Evolutionary conservation across 2,797 vertebrate species (phyloP).

Genomic region (Cyprinodon diabolis): DNA sequence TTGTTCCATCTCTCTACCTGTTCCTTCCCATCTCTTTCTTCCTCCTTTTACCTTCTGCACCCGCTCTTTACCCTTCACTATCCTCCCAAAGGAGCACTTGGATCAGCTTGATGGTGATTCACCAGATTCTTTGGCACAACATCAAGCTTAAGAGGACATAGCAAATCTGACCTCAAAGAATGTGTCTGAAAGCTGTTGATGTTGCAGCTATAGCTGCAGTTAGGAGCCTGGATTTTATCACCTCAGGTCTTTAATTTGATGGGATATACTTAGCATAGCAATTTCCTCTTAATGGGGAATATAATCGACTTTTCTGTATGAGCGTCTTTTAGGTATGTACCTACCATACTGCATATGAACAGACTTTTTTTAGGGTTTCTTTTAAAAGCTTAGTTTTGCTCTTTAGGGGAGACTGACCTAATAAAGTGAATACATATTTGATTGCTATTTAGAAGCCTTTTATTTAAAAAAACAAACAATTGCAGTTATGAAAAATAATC

Average conservation of each 20-base stretch:
- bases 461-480: neutral
- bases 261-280: slow-evolving; percentile 49
- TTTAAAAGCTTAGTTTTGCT: neutral
- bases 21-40: neutral
- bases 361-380: neutral
- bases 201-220: slow-evolving; percentile 47
- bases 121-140: slow-evolving; percentile 59
- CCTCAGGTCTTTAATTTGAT: slow-evolving; percentile 56
- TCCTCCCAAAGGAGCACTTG: slow-evolving; percentile 66
- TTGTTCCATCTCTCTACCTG: slow-evolving; percentile 18
- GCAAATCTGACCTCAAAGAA: slow-evolving; percentile 60
- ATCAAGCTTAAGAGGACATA: slow-evolving; percentile 55
- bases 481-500: neutral
- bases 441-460: neutral
- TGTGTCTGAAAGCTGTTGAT: slow-evolving; percentile 31
- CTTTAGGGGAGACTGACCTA: neutral
- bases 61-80: slow-evolving; percentile 51
- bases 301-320: slow-evolving; percentile 45
- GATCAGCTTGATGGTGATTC: slow-evolving; percentile 74
- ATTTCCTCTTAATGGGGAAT: slow-evolving; percentile 41
- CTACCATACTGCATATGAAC: neutral
- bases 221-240: slow-evolving; percentile 52
- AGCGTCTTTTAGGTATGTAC: slow-evolving; percentile 24
- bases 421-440: neutral
- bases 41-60: slow-evolving; percentile 1